Percentiles rank a stretch among this genome's conserved stretches.
These are phyloP conservation scores for Antitype chi DNA, from an alignment of 2,888 invertebrate genomes.

Conservation along the genomic window DNA sequence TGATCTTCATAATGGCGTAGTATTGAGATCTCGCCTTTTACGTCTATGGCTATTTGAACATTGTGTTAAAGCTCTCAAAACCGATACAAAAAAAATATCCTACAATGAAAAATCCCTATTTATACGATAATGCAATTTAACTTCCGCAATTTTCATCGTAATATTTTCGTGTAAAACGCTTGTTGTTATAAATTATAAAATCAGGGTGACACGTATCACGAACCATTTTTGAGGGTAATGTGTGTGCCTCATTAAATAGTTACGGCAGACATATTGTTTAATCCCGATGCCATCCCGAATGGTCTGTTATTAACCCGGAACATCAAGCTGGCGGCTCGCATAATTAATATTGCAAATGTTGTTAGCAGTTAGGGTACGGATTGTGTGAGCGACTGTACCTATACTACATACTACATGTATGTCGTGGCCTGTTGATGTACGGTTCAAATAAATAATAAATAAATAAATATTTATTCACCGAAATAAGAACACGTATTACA, in stretches of 20 bases:
- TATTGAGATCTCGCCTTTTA: not conserved
- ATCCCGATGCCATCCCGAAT: conserved; percentile 80
- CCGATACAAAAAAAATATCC: not conserved
- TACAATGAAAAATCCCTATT: conserved; percentile 6
- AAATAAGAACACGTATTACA: too few species aligned
- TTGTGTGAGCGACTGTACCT: conserved; percentile 64
- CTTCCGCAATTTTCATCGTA: conserved; percentile 24
- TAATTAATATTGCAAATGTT: conserved; percentile 90
- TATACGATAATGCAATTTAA: conserved; percentile 38
- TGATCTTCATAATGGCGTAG: conserved; percentile 9
- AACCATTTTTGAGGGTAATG: conserved; percentile 68
- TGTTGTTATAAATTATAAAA: conserved; percentile 52
- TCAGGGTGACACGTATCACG: conserved; percentile 53
- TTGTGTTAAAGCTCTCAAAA: conserved; percentile 3
- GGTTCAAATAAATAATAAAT: too few species aligned
- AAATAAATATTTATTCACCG: too few species aligned
- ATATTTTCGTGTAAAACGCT: conserved; percentile 13
- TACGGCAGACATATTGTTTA: conserved; percentile 82
- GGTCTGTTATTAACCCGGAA: conserved; percentile 83
- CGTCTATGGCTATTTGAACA: not conserved
- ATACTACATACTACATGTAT: conserved; percentile 13
- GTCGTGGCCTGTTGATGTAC: not conserved
- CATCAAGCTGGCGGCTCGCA: conserved; percentile 79
- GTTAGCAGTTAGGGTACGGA: conserved; percentile 83
- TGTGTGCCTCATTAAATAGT: conserved; percentile 81